Conservation (phyloP, 2,888 invertebrate genomes). For the Pandemis corylana region DNA sequence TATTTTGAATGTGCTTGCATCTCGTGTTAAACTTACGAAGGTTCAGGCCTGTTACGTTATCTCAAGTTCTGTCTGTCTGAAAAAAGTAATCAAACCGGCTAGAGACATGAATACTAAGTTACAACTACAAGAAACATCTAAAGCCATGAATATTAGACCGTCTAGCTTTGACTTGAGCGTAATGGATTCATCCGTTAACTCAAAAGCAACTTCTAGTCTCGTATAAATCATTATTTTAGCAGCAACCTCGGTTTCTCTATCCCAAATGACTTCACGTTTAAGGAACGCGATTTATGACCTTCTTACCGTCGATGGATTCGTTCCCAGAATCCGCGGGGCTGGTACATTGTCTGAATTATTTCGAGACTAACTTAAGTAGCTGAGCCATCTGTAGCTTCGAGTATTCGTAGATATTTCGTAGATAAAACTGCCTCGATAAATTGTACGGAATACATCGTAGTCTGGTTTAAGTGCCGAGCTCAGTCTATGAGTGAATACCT, state of each 20-base stretch:
- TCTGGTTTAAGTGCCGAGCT: no score
- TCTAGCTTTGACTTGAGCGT: no score
- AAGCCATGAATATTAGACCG: no score
- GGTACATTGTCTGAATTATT: conserved; percentile 34
- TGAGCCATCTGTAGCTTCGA: conserved; percentile 3
- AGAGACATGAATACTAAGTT: no score
- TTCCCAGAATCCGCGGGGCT: not conserved
- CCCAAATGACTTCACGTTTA: conserved; percentile 11
- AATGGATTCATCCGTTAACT: conserved; percentile 4
- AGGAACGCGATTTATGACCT: conserved; percentile 18
- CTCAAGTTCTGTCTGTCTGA: no score
- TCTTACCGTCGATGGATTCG: not conserved
- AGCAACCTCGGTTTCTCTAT: conserved; percentile 7
- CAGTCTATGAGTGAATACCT: no score
- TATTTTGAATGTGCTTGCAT: not conserved
- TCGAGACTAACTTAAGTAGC: conserved; percentile 11
- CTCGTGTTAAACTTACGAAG: no score
- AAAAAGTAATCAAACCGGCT: no score
- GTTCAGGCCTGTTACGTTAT: no score
- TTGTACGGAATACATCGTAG: not conserved
- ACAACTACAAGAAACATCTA: no score
- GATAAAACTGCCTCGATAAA: conserved; percentile 5
- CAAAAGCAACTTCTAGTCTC: not conserved
- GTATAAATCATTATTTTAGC: conserved; percentile 32
- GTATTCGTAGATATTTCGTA: not conserved